Percentiles rank a stretch among this genome's conserved stretches.
These are phyloP conservation scores for Lomographa bimaculata DNA, from an alignment of 2,888 invertebrate species.

Conservation along the genomic window DNA sequence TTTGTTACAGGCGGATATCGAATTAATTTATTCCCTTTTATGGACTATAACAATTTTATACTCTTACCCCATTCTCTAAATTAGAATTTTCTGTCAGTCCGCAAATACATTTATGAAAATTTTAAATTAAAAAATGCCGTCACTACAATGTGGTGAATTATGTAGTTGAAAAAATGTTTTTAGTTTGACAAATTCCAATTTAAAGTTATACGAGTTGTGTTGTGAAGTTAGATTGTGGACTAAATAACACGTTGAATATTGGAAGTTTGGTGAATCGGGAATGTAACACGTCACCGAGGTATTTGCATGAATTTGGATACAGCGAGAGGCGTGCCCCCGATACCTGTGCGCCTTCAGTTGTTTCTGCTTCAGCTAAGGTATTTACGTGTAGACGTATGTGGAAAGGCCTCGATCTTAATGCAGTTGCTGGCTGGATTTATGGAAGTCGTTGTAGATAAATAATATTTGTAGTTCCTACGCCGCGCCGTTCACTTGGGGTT, in stretches of 20 bases:
- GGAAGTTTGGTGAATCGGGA: conserved; percentile 38
- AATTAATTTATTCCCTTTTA: conserved; percentile 21
- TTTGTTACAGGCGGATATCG: conserved; percentile 15
- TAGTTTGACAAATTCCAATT: conserved; percentile 34
- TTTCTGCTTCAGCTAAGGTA: conserved; percentile 36
- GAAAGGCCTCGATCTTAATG: conserved; percentile 19
- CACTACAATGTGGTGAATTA: conserved; percentile 1
- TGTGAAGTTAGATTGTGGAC: conserved; percentile 33
- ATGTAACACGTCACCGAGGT: conserved; percentile 44
- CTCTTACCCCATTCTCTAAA: background rate
- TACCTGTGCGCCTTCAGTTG: conserved; percentile 27
- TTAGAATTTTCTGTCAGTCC: background rate
- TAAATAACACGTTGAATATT: conserved; percentile 42
- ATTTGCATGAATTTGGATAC: conserved; percentile 46
- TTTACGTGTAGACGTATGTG: conserved; percentile 8
- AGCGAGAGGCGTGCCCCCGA: conserved; percentile 28
- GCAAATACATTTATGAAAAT: conserved; percentile 3
- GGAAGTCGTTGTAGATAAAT: conserved; percentile 7
- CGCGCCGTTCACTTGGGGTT: too few relatives aligned
- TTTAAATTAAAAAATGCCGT: conserved; percentile 6
- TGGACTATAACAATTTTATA: conserved; percentile 6
- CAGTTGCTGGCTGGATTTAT: conserved; percentile 1
- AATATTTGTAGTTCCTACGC: too few relatives aligned
- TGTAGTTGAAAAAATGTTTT: conserved; percentile 22
- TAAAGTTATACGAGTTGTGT: conserved; percentile 34